Evolutionary conservation across 2,797 vertebrate genomes (phyloP).

Genomic region (Potorous gilbertii): DNA sequence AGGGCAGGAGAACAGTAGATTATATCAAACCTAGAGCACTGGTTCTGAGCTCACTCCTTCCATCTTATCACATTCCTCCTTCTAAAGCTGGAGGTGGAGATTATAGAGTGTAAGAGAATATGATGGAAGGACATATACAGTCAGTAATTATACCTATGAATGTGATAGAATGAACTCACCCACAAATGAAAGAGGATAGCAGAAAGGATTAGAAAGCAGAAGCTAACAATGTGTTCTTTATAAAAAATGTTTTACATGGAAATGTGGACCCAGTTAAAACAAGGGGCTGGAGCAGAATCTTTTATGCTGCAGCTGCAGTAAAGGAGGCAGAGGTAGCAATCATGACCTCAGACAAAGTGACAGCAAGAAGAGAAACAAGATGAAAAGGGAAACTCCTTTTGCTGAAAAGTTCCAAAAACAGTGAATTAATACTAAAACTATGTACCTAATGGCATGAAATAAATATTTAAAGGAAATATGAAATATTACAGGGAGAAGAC

Average conservation of each 20-base stretch:
- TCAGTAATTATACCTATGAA: not conserved
- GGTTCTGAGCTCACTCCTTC: not conserved
- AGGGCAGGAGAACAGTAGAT: not conserved
- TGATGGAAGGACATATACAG: not conserved
- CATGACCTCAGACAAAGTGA: not conserved
- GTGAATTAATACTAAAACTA: not conserved
- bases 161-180: not conserved
- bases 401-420: not conserved
- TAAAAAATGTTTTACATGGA: not conserved
- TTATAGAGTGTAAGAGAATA: not conserved
- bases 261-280: not conserved
- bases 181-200: not conserved
- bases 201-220: not conserved
- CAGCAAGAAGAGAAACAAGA: not conserved
- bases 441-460: not conserved
- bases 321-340: not conserved
- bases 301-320: not conserved
- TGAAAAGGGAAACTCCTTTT: not conserved
- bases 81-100: not conserved
- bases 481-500: not conserved
- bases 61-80: not conserved
- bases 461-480: not conserved
- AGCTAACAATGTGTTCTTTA: not conserved
- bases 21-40: not conserved
- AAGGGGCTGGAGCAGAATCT: not conserved